Evolutionary conservation across 1,140 invertebrate species (phyloP), one percentile per base, ranked within the genome.

Genomic region (Cataglyphis hispanica): DNA sequence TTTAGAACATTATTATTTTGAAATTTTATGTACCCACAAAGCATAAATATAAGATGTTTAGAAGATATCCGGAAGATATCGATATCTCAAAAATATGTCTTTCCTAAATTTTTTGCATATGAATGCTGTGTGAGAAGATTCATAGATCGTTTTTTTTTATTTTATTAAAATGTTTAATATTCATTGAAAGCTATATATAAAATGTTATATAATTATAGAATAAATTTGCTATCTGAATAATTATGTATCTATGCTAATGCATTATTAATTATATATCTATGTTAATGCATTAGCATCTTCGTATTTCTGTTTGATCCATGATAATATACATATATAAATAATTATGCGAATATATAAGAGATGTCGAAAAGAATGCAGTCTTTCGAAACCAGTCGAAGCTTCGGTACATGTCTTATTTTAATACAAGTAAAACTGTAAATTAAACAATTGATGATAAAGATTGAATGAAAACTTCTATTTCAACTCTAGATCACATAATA

Each of bases 311-410:
- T 8, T 3, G 27, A 64, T 66, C 13, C 76, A 34, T 67, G 34
- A 40, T 27, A 80, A 67, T 19, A 66, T 34, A 67, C 67, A 10
- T 27, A 66, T 66, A n/a, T n/a, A n/a, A n/a, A n/a, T n/a, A 78
- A 66, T 13, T 43, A 50, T 67, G 63, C 46, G 31, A 80, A 69
- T 66, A 37, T 37, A 80, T 56, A 56, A 78, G 27, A 66, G 7
- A 27, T 25, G 50, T 40, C 53, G 27, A n/a, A 19, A 53, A 22
- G 22, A 37, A 25, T 37, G 19, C 11, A n/a, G 22, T 66, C 27
- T 34, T 8, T 53, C 7, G 25, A 8, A 31, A 37, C 7, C 19
- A 16, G 25, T 46, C 22, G 66, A n/a, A 37, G 34, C 13, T 16
- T 27, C 1, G 31, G 46, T 27, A 34, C 46, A 3, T 63, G 10